Base-by-base conservation (phyloP, 1,140 invertebrate species). In the Aphelenchoides avenae region DNA sequence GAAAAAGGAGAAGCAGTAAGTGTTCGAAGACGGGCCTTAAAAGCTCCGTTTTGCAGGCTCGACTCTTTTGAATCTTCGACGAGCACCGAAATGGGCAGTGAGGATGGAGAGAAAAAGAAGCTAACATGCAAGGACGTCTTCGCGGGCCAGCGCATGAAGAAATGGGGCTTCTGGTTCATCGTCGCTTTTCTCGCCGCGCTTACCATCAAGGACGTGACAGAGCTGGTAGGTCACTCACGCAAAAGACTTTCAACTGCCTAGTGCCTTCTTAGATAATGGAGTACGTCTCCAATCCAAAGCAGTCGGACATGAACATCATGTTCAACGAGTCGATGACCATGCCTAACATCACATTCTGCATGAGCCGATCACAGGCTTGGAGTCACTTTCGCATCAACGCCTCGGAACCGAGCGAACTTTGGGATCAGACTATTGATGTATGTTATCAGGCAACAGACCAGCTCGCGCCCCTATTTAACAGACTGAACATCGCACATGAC, bases 111-210 rank as follows among this genome's bases (percentile, higher is more conserved):
- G 2, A 22, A 62, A 62, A 34, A 40, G 34, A 13, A 46, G 42
- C 31, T n/a, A n/a, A n/a, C 42, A 2, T 59, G 40, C 34, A 63
- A 65, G 37, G 61, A 68, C 26, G 52, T 47, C 0, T 52, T 69
- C 22, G 57, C 49, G n/a, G 60, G 69, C 7, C 58, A 63, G 56
- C 57, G 51, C 40, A 49, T 72, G 22, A 54, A 57, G 36, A 59
- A 74, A 47, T 70, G 60, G 42, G 71, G 60, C 9, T 75, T 75
- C 50, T 70, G 73, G 54, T 64, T 77, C 37, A 77, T 75, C 30
- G 66, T 75, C 41, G 60, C 61, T 18, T 68, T 75, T 39, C 31
- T 75, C 9, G 73, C 73, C 11, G 61, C 55, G 30, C 51, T 75
- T 24, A 75, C 73, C 2, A 39, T 75, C 11, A 71, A 75, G 47